A percentile compares a stretch with the other conserved stretches of the same genome.
Conservation (phyloP, 30 jellyfish, hydroid and myxozoan genomes). For the Morbakka virulenta region DNA sequence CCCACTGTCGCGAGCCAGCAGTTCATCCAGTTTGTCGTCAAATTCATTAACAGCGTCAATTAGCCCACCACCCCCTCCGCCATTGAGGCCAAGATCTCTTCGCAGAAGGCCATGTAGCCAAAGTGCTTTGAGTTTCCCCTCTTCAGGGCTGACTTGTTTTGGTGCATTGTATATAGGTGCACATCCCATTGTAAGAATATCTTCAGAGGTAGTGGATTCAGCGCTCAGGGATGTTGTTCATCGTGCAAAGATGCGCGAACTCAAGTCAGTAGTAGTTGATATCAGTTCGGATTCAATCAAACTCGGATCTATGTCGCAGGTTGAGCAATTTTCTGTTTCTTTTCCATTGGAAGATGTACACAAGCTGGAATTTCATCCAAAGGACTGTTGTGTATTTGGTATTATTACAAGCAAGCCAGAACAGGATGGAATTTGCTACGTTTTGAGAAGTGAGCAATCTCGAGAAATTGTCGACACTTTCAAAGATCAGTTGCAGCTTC, state of each 20-base stretch:
- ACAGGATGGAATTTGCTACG: constrained; percentile 86
- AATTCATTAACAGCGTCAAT: constrained; percentile 29
- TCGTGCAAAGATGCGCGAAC: constrained; percentile 56
- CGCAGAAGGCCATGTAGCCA: constrained; percentile 60
- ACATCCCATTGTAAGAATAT: constrained; percentile 32
- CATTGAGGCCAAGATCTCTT: constrained; percentile 60
- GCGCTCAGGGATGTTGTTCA: constrained; percentile 73
- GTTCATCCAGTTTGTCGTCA: constrained; percentile 72
- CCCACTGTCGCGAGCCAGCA: constrained; percentile 62
- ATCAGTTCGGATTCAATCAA: constrained; percentile 33
- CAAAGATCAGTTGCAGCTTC: too few species aligned
- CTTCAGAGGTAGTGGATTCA: constrained; percentile 44
- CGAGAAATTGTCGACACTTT: constrained; percentile 69
- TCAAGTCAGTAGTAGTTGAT: constrained; percentile 74
- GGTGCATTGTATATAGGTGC: constrained; percentile 85
- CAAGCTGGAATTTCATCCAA: constrained; percentile 44
- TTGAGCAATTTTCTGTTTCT: constrained; percentile 65
- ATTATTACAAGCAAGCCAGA: constrained; percentile 79
- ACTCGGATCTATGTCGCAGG: constrained; percentile 53
- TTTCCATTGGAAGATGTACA: constrained; percentile 70
- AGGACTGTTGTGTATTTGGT: constrained; percentile 74
- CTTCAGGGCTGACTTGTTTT: constrained; percentile 34
- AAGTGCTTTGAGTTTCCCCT: constrained; percentile 57
- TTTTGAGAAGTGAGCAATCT: constrained; percentile 83
- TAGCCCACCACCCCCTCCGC: constrained; percentile 81